Evolutionary conservation across 1,140 invertebrate species (phyloP).

Genomic region (Drosophila willistoni): DNA sequence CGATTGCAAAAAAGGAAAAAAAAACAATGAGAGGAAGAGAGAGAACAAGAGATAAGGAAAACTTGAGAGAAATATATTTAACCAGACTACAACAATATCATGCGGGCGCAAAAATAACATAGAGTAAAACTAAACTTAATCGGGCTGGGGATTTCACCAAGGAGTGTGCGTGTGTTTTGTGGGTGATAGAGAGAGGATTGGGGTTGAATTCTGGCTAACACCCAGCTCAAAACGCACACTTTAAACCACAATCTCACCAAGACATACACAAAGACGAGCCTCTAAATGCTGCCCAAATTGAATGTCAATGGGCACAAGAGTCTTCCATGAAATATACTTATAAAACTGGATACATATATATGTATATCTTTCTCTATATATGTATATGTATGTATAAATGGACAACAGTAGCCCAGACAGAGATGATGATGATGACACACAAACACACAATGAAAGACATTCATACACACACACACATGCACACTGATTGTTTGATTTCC

Average conservation of each 20-base stretch:
- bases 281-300: slow-evolving; percentile 60
- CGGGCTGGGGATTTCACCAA: slow-evolving; percentile 1
- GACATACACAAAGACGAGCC: slow-evolving; percentile 16
- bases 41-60: neutral
- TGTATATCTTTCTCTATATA: neutral
- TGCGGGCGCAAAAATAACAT: slow-evolving; percentile 3
- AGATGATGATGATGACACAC: slow-evolving; percentile 55
- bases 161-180: neutral
- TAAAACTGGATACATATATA: neutral
- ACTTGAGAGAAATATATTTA: slow-evolving; percentile 4
- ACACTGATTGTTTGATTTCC: slow-evolving; percentile 59
- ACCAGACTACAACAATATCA: neutral
- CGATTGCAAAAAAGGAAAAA: neutral
- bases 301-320: slow-evolving; percentile 63
- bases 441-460: slow-evolving; percentile 3
- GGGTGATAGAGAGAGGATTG: too few relatives aligned
- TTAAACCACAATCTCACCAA: slow-evolving; percentile 39
- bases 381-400: neutral
- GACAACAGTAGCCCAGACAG: slow-evolving; percentile 30
- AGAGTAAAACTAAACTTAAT: slow-evolving; percentile 5
- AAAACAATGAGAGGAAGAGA: neutral
- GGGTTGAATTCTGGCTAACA: too few relatives aligned
- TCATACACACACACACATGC: slow-evolving; percentile 6
- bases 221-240: slow-evolving; percentile 33
- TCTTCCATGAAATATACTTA: slow-evolving; percentile 41